A percentile compares a stretch with the other conserved stretches of the same genome.
phyloP scores from a whole-genome alignment of 2,113 vertebrate genomes.

The Cercocebus atys region DNA sequence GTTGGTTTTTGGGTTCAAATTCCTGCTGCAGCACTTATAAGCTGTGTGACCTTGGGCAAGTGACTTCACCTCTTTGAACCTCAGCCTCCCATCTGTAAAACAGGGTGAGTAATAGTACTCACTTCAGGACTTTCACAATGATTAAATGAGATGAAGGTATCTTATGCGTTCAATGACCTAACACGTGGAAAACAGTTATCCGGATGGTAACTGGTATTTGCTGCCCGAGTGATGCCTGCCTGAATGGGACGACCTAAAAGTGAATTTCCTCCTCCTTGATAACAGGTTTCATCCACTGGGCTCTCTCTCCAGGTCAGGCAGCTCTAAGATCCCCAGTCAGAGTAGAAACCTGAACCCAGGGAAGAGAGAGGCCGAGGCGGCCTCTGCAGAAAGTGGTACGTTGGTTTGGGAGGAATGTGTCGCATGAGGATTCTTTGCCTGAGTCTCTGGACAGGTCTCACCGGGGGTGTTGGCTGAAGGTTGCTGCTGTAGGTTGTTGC shows the following conservation, averaged over 20 bases:
- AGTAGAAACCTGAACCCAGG: background rate
- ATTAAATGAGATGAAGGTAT: background rate
- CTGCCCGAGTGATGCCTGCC: background rate
- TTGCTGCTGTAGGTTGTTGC: background rate
- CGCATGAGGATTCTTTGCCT: background rate
- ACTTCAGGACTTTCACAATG: background rate
- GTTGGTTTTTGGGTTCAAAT: background rate
- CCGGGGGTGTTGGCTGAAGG: background rate
- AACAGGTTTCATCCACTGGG: background rate
- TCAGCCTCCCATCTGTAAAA: background rate
- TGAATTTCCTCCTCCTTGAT: background rate
- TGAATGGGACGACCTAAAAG: background rate
- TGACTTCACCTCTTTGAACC: background rate
- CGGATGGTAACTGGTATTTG: too few species aligned
- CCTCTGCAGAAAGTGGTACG: background rate
- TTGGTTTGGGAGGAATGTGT: background rate
- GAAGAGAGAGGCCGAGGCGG: background rate
- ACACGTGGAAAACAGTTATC: background rate
- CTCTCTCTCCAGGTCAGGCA: too few species aligned
- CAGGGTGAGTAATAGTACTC: background rate
- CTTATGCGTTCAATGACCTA: background rate
- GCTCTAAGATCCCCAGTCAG: background rate
- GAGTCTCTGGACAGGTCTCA: background rate
- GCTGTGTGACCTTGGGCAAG: background rate
- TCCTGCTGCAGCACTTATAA: background rate